Base-by-base conservation (phyloP, 2,888 invertebrate genomes). In the Tribolium freemani region DNA sequence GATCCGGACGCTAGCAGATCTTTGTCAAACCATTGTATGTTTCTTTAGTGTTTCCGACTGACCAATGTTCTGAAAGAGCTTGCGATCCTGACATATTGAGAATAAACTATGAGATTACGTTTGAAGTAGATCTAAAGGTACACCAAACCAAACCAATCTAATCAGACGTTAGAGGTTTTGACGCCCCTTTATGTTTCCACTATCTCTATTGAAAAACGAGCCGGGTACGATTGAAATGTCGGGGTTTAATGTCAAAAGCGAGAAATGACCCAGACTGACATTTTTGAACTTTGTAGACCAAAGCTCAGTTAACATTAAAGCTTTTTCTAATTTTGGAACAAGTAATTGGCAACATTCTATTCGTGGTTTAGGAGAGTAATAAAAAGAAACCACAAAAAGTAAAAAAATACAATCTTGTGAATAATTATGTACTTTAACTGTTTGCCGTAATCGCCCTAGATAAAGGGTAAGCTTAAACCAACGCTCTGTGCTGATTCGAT, bases 41-140 rank as follows among this genome's bases (percentile, higher is more conserved):
- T 38, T 38, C 38, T 38, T 38, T 38, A 38, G 38, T 38, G n/a
- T 38, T 38, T 38, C 38, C 38, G 38, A 38, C 38, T 48, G 64
- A 51, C 64, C 53, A 50, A 13, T 64, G 56, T 58, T 57, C 51
- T 46, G 53, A 61, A 26, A 51, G 63, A 53, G 58, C 60, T n/a
- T 50, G 50, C 44, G 69, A 48, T 21, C 48, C 67, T 76, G 76
- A 74, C 76, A 73, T 76, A 79, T 77, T 76, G 78, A 74, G 75
- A 77, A 77, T 74, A 78, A 78, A 79, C 76, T 77, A 78, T 77
- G 74, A 76, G 77, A 79, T 78, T 77, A 75, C 75, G 72, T 76
- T 70, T 74, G 70, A 71, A 56, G 72, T 64, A 50, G 57, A 63
- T 68, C 46, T 26, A 30, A 70, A 69, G 73, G 72, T 72, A 68